A percentile compares a stretch with the other conserved stretches of the same genome.
These are phyloP conservation scores for Drosophila novamexicana DNA, from an alignment of 1,140 invertebrate species.

Conservation along the genomic window DNA sequence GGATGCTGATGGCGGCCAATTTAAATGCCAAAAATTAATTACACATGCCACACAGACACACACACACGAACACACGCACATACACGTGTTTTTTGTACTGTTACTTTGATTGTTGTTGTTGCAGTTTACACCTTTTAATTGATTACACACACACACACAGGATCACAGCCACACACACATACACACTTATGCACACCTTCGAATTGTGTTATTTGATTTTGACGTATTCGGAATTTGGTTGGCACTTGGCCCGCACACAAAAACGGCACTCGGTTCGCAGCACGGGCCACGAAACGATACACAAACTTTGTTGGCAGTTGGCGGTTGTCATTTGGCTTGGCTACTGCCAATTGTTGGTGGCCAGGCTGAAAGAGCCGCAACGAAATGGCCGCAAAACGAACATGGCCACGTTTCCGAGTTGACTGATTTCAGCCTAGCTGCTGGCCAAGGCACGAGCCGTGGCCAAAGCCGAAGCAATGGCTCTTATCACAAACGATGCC, in stretches of 20 bases:
- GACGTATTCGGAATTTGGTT: slow-evolving; percentile 14
- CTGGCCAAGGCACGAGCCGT: slow-evolving; percentile 40
- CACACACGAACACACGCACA: slow-evolving; percentile 22
- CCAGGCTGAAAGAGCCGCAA: slow-evolving; percentile 58
- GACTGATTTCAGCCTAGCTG: slow-evolving; percentile 68
- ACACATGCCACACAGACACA: slow-evolving; percentile 53
- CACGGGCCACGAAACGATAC: slow-evolving; percentile 20
- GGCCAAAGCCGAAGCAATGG: slow-evolving; percentile 24
- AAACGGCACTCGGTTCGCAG: slow-evolving; percentile 2
- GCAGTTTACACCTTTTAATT: slow-evolving; percentile 23
- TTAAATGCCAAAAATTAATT: slow-evolving; percentile 75
- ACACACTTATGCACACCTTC: slow-evolving; percentile 11
- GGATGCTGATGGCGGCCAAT: slow-evolving; percentile 62
- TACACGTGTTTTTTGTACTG: slow-evolving; percentile 5
- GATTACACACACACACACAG: slow-evolving; percentile 14
- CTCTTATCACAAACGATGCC: slow-evolving; percentile 52
- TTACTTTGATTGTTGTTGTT: slow-evolving; percentile 12
- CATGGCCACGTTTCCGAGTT: slow-evolving; percentile 81
- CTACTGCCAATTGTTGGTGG: slow-evolving; percentile 46
- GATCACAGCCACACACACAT: not conserved
- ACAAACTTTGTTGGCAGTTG: slow-evolving; percentile 38
- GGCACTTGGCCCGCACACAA: slow-evolving; percentile 5
- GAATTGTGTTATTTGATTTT: slow-evolving; percentile 28
- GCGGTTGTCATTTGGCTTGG: slow-evolving; percentile 22
- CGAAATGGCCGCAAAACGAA: slow-evolving; percentile 68